Conservation (phyloP, 2,113 vertebrate species). For the Cebus imitator region DNA sequence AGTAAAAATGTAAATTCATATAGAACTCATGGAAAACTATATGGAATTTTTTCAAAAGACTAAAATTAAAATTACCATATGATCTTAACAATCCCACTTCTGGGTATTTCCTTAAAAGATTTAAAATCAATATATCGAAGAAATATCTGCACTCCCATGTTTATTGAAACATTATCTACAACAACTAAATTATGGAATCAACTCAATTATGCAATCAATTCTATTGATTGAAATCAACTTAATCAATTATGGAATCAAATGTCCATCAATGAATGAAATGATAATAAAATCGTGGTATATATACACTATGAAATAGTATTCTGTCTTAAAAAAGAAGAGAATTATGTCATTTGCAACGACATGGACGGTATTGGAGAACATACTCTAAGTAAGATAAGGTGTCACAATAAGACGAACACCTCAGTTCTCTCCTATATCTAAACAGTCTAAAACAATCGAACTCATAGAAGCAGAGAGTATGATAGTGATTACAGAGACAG, state of each 20-base stretch:
- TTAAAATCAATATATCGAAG: background rate
- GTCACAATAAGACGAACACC: background rate
- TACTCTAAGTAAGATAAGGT: background rate
- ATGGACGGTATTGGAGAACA: background rate
- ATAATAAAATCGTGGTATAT: background rate
- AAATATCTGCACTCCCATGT: background rate
- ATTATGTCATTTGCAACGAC: background rate
- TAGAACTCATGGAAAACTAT: background rate
- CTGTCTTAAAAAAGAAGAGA: background rate
- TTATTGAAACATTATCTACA: background rate
- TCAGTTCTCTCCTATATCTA: background rate
- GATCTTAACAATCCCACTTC: background rate
- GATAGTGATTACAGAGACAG: background rate
- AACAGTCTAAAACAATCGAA: background rate
- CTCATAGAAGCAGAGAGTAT: background rate
- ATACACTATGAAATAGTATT: background rate
- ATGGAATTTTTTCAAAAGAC: background rate
- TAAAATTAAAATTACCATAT: background rate
- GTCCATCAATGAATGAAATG: background rate
- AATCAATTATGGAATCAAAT: background rate
- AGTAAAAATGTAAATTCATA: background rate
- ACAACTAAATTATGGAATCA: background rate
- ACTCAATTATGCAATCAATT: background rate
- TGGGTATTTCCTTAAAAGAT: background rate
- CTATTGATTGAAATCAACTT: too few relatives aligned